Conservation (phyloP, 2,888 invertebrate species). For the Campoplex nolae region DNA sequence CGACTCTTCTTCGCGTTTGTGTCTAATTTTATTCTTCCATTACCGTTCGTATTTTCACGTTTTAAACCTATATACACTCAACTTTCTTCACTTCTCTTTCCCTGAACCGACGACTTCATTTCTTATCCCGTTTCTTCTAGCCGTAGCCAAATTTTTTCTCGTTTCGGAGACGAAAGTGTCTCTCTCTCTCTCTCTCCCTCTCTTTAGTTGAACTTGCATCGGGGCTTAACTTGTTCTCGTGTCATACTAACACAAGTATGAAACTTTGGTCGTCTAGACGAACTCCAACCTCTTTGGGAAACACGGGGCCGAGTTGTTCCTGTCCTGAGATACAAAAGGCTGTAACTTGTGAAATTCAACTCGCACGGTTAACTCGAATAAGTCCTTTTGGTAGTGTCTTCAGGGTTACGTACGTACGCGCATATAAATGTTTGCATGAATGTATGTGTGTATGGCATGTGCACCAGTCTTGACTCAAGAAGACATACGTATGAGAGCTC, state of each 20-base stretch:
- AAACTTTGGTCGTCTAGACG: slow-evolving; percentile 60
- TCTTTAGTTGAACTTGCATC: slow-evolving; percentile 19
- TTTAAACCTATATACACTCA: slow-evolving; percentile 1
- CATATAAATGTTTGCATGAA: not conserved
- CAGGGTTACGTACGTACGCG: not conserved
- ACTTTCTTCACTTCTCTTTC: not conserved
- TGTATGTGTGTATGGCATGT: not conserved
- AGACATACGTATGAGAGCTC: slow-evolving; percentile 19
- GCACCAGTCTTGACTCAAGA: not conserved
- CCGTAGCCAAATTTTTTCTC: slow-evolving; percentile 37
- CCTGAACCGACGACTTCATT: not conserved
- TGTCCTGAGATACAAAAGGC: not conserved
- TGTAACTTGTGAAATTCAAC: not conserved
- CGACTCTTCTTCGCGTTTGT: not conserved
- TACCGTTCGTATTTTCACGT: slow-evolving; percentile 71
- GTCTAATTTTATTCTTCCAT: slow-evolving; percentile 74
- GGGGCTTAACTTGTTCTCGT: slow-evolving; percentile 52
- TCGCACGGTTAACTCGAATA: not conserved
- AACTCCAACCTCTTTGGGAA: not conserved
- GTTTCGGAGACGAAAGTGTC: slow-evolving; percentile 43
- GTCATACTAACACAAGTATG: slow-evolving; percentile 23
- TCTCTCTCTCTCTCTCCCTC: not conserved
- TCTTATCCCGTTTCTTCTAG: not conserved
- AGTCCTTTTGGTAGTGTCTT: not conserved
- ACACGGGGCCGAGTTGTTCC: not conserved